phyloP scores from a whole-genome alignment of 2,113 vertebrate species.

The Chinchilla lanigera region DNA sequence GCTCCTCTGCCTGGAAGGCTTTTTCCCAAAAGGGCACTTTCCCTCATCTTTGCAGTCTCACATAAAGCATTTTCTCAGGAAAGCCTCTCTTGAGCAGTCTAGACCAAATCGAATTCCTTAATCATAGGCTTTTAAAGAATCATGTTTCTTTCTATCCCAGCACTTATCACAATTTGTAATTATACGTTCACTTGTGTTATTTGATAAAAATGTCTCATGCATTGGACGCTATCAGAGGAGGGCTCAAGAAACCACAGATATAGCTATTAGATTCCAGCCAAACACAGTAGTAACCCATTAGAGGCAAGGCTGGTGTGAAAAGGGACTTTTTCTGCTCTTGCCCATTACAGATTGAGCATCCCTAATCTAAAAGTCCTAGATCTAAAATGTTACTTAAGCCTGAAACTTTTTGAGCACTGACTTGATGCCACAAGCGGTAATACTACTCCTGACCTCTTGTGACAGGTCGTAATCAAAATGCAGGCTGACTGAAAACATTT shows the following conservation, averaged over 20 bases:
- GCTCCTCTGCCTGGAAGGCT: background rate
- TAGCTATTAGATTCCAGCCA: background rate
- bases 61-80: constrained; percentile 6
- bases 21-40: background rate
- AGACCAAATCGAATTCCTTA: constrained; percentile 1
- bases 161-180: constrained; percentile 32
- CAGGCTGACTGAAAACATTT: background rate
- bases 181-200: background rate
- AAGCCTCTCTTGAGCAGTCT: background rate
- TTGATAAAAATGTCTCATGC: constrained; percentile 22
- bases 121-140: constrained; percentile 23
- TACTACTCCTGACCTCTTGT: background rate
- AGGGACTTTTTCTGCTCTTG: background rate
- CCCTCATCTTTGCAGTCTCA: background rate
- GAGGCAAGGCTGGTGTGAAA: background rate
- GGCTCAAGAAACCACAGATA: background rate
- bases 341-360: background rate
- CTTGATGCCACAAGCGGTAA: background rate
- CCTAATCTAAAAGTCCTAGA: background rate
- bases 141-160: background rate
- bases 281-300: background rate
- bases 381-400: background rate
- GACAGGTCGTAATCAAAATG: background rate
- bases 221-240: background rate
- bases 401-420: background rate